Conservation (phyloP, 2,113 vertebrate genomes). For the Xenus cinereus region DNA sequence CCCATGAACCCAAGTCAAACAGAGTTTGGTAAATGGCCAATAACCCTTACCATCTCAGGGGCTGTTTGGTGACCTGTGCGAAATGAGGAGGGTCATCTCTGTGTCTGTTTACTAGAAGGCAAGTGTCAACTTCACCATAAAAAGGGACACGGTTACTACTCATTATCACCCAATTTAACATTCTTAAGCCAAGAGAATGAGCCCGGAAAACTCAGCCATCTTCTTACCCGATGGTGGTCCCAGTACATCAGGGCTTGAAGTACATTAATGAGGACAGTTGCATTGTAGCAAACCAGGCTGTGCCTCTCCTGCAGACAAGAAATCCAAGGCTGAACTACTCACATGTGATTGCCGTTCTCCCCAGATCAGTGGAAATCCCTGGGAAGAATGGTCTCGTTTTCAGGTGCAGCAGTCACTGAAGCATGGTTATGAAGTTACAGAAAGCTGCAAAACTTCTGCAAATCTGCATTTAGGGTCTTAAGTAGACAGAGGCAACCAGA, state of each 20-base stretch:
- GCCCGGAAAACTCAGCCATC: not conserved
- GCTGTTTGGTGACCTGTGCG: slow-evolving; percentile 46
- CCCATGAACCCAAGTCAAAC: slow-evolving; percentile 59
- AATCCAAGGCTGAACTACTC: not conserved
- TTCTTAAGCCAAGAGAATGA: slow-evolving; percentile 30
- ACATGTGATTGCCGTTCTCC: not conserved
- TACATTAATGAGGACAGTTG: slow-evolving; percentile 13
- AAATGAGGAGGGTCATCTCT: slow-evolving; percentile 55
- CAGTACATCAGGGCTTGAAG: not conserved
- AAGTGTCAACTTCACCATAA: slow-evolving; percentile 49
- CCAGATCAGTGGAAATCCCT: not conserved
- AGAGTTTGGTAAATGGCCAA: slow-evolving; percentile 53
- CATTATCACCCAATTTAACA: slow-evolving; percentile 51
- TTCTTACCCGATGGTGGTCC: not conserved
- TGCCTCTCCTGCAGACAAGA: not conserved
- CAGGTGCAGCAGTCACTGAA: not conserved
- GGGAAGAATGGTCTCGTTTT: not conserved
- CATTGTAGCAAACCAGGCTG: not conserved
- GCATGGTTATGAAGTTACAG: not conserved
- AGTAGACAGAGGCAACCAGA: not conserved
- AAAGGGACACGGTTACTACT: slow-evolving; percentile 1
- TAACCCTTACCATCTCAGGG: slow-evolving; percentile 35
- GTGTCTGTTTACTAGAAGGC: slow-evolving; percentile 49
- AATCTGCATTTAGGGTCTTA: not conserved
- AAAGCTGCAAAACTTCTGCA: not conserved